Evolutionary conservation across 2,888 invertebrate species (phyloP), one percentile per base, ranked within the genome.

Genomic region (Harmothoe impar): DNA sequence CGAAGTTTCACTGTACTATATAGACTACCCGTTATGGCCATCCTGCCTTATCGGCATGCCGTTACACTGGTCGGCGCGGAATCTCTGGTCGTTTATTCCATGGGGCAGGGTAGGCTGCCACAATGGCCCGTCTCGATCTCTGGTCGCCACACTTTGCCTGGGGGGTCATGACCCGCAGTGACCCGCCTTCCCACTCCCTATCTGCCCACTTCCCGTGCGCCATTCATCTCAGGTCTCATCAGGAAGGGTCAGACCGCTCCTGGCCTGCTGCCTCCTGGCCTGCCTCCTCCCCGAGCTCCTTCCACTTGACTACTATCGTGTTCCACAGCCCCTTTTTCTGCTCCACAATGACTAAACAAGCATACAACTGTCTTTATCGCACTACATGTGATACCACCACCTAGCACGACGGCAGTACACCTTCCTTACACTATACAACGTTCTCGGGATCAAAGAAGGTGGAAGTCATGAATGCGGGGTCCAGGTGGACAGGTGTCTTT

Each of bases 151-250:
- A 33, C 81, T 35, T 43, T 23, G 23, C 23, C 81, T 20, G 5
- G 0, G 35, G 35, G 81, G 81, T 33, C 43, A 33, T 12, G 20
- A 43, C 43, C 81, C 20, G 35, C 23, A n/a, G 20, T n/a, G 62
- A n/a, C 81, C 33, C 1, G 81, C 81, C 81, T 43, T 5, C 43
- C 81, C 20, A 7, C 81, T 81, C 81, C 81, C 81, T 43, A 81
- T 33, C 81, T n/a, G 33, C 33, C 81, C 81, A 20, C 81, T 43
- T 43, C 17, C 81, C 81, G 23, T 7, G 35, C 20, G 7, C 81
- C 43, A 81, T 81, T 81, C 81, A 81, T 33, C 81, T 81, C 20
- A 20, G 15, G 81, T 81, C 81, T 81, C 81, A 81, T 81, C 81
- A 81, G 72, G 5, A 29, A 15, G 72, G 72, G 72, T 29, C 29